Evolutionary conservation across 2,797 vertebrate genomes (phyloP), one percentile per base, ranked within the genome.

Genomic region (Agapornis canus): DNA sequence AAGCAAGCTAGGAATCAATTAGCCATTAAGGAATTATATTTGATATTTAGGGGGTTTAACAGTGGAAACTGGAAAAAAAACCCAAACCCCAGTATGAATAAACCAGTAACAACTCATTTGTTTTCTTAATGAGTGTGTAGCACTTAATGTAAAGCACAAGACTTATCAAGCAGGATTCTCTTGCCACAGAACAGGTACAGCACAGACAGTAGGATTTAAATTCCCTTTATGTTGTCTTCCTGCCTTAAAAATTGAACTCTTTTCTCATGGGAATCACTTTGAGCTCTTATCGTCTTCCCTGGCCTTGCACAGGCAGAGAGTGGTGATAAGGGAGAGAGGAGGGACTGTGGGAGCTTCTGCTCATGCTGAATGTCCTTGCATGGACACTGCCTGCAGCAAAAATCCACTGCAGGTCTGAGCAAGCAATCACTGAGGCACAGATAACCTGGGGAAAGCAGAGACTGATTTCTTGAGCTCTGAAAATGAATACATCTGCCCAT

Each of bases 91-190:
- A 64, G 63, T 14, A 35, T 6, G 16, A 54, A 18, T 20, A 73
- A 68, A 59, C 5, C 10, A 86, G 1, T 42, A 76, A 17, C 26
- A 76, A 64, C 68, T 90, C 7, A 84, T 90, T 90, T 87, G 84
- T 72, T 95, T 95, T 54, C 75, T 86, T 76, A 65, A 88, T 17
- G 47, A 42, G 42, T 13, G 13, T 63, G 23, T 77, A 89, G 77
- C n/a, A 22, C 52, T 84, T 92, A 95, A 95, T 94, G 95, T 83
- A 95, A 95, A 96, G 45, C 68, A 84, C 25, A 23, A 27, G 82
- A 85, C 75, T 71, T 95, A 95, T 92, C 95, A 64, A 89, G 89
- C 93, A 95, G 90, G 95, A 95, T 95, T 79, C 89, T 94, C 90
- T 73, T 91, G 92, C 52, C 45, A 48, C 47, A 56, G 78, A 95